phyloP scores from a whole-genome alignment of 2,113 vertebrate species.

The Ophiodon elongatus region DNA sequence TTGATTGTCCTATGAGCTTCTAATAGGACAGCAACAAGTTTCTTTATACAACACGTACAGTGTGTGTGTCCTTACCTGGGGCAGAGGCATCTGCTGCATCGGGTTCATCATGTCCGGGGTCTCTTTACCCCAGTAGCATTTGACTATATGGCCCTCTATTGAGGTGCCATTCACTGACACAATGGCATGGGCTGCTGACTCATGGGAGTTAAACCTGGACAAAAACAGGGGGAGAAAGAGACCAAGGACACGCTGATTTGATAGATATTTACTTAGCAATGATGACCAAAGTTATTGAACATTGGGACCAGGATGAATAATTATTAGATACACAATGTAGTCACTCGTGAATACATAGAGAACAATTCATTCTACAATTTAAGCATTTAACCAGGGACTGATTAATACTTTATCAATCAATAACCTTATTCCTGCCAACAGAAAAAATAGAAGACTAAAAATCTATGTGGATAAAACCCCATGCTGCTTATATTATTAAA shows the following conservation, averaged over 20 bases:
- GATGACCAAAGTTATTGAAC: neutral
- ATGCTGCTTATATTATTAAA: neutral
- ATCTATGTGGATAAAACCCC: neutral
- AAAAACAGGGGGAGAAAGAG: conserved; percentile 16
- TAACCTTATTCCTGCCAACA: neutral
- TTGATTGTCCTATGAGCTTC: too few species aligned
- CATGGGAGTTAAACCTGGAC: conserved; percentile 93
- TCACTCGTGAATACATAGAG: neutral
- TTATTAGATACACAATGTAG: neutral
- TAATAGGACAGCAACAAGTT: neutral
- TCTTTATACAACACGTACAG: neutral
- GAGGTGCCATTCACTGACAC: conserved; percentile 96
- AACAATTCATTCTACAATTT: neutral
- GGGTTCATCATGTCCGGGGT: conserved; percentile 93
- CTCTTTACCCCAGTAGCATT: conserved; percentile 99
- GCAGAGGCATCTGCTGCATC: conserved; percentile 90
- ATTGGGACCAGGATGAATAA: neutral
- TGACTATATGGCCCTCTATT: conserved; percentile 95
- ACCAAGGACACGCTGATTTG: conserved; percentile 6
- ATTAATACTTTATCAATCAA: neutral
- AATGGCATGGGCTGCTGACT: conserved; percentile 97
- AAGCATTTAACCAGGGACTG: neutral
- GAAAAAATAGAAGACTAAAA: neutral
- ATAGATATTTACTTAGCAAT: neutral
- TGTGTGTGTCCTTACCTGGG: conserved; percentile 74